phyloP scores from a whole-genome alignment of 2,113 vertebrate genomes.

The Tychaedon coryphoeus region DNA sequence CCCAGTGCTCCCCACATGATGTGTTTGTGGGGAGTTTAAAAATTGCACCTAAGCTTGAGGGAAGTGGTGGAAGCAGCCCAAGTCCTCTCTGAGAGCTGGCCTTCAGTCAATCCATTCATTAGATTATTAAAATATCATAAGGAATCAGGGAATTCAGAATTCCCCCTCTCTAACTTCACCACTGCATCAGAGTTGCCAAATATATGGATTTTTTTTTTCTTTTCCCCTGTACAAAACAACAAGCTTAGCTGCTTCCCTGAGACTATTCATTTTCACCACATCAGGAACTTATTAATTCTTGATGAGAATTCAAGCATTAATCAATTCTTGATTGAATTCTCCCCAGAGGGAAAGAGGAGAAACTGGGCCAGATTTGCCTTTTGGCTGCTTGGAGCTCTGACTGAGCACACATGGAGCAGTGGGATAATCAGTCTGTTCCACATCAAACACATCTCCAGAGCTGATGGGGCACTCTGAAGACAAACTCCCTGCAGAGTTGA shows the following conservation, averaged over 20 bases:
- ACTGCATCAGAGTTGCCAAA: neutral
- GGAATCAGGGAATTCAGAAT: neutral
- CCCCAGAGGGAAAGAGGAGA: constrained; percentile 51
- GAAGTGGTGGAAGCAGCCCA: neutral
- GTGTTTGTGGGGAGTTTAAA: neutral
- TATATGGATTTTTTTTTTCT: neutral
- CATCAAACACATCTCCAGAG: neutral
- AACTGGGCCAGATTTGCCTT: constrained; percentile 54
- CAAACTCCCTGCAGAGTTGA: neutral
- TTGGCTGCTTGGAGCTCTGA: constrained; percentile 17
- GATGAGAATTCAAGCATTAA: constrained; percentile 66
- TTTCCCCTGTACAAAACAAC: neutral
- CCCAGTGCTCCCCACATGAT: neutral
- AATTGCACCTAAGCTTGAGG: rapidly evolving
- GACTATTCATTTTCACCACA: constrained; percentile 57
- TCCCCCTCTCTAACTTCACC: neutral
- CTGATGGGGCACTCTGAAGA: neutral
- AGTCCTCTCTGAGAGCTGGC: neutral
- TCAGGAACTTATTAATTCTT: constrained; percentile 67
- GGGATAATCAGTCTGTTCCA: neutral
- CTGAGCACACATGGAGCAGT: neutral
- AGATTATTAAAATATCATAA: neutral
- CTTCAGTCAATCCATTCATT: neutral
- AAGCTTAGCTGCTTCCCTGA: constrained; percentile 20
- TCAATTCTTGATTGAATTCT: constrained; percentile 59